A percentile compares a stretch with the other conserved stretches of the same genome.
Evolutionary conservation across 2,888 invertebrate genomes (phyloP).

Genomic region (Lasioglossum leucozonium): DNA sequence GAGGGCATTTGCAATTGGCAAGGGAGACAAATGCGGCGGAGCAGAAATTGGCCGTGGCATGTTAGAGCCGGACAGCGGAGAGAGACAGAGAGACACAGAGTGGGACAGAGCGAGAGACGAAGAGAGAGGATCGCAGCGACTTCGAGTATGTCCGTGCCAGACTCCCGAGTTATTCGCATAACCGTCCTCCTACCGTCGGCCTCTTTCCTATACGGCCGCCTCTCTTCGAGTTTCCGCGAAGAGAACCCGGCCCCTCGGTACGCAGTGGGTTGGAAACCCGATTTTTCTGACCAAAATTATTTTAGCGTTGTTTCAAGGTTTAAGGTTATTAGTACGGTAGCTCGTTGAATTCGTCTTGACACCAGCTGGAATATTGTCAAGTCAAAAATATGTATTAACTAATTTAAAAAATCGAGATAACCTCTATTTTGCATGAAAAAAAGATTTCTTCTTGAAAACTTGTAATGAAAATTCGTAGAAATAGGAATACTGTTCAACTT

Average conservation of each 20-base stretch:
- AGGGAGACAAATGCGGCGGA: constrained; percentile 82
- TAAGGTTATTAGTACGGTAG: neutral
- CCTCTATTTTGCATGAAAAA: too few relatives aligned
- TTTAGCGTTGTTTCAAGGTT: neutral
- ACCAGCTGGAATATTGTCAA: too few relatives aligned
- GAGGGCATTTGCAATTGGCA: constrained; percentile 78
- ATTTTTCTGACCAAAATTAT: neutral
- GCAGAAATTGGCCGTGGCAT: constrained; percentile 77
- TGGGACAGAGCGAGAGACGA: neutral
- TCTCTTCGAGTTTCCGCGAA: neutral
- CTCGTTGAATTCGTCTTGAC: too few relatives aligned
- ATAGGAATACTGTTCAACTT: neutral
- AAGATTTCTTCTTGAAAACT: too few relatives aligned
- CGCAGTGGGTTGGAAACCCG: neutral
- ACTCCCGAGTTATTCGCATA: constrained; percentile 75
- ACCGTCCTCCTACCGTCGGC: constrained; percentile 54
- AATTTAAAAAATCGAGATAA: too few relatives aligned
- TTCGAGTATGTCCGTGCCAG: constrained; percentile 61
- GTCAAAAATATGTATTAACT: too few relatives aligned
- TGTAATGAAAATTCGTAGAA: neutral
- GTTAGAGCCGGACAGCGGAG: constrained; percentile 34
- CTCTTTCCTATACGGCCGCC: constrained; percentile 35
- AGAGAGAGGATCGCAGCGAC: constrained; percentile 12
- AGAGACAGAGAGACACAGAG: neutral
- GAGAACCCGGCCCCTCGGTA: neutral